Conservation (phyloP, 2,888 invertebrate species). For the Antheraea assamensis region DNA sequence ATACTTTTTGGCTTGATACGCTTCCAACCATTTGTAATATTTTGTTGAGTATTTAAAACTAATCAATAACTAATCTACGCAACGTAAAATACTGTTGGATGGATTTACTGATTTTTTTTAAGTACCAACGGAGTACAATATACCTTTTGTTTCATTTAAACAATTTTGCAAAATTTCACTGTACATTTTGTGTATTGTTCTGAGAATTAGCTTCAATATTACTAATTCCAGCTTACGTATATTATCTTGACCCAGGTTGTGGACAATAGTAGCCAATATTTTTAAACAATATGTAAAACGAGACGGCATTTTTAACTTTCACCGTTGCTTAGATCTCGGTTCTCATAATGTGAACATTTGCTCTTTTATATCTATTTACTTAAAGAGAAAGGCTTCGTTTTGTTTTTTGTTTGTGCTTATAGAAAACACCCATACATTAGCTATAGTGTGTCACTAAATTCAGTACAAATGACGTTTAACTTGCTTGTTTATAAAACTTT, state of each 20-base stretch:
- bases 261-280: neutral
- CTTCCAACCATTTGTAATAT: neutral
- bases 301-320: neutral
- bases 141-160: neutral
- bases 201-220: neutral
- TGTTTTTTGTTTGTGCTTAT: neutral
- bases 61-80: neutral
- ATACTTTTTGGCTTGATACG: neutral
- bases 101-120: neutral
- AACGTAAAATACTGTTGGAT: neutral
- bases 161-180: too few relatives aligned
- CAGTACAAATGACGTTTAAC: neutral
- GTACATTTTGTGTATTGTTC: neutral
- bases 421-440: neutral
- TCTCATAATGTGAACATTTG: conserved; percentile 12
- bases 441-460: neutral
- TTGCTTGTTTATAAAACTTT: neutral
- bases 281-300: neutral
- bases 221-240: neutral
- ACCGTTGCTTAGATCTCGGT: neutral
- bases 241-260: neutral
- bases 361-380: conserved; percentile 8
- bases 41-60: neutral
- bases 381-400: conserved; percentile 4
- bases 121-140: neutral